Evolutionary conservation across 92 coral and sea anemone species (phyloP).

Genomic region (Porites lobata): DNA sequence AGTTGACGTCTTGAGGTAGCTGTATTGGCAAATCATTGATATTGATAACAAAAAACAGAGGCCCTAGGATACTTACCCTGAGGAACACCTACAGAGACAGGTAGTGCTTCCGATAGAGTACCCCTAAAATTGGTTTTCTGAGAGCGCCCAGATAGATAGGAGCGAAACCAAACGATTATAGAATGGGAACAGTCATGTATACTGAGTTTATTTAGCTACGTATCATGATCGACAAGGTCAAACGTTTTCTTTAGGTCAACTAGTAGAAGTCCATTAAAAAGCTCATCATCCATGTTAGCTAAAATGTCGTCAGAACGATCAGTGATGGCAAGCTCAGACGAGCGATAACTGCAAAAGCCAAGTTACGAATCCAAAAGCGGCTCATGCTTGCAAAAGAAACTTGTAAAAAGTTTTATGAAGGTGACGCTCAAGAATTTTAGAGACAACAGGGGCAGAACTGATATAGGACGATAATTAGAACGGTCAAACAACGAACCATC

Average conservation of each 20-base stretch:
- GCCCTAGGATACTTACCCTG: constrained; percentile 67
- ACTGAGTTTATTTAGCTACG: constrained; percentile 50
- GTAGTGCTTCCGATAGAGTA: constrained; percentile 44
- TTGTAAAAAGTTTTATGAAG: not conserved
- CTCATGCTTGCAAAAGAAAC: constrained; percentile 50
- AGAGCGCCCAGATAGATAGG: constrained; percentile 48
- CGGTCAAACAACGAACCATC: constrained; percentile 39
- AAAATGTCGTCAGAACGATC: constrained; percentile 50
- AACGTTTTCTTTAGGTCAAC: constrained; percentile 55
- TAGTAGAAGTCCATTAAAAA: constrained; percentile 44
- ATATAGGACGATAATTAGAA: constrained; percentile 60
- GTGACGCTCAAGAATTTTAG: too few species aligned
- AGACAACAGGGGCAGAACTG: too few species aligned
- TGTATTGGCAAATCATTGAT: constrained; percentile 45
- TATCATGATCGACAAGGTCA: constrained; percentile 59
- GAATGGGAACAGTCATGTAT: constrained; percentile 34
- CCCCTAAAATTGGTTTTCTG: constrained; percentile 49
- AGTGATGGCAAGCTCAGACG: constrained; percentile 61
- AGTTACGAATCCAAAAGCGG: constrained; percentile 46
- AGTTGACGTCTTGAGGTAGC: constrained; percentile 26
- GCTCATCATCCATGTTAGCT: constrained; percentile 33
- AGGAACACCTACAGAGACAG: constrained; percentile 56
- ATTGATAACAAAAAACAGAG: constrained; percentile 42
- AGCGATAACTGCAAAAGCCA: constrained; percentile 50
- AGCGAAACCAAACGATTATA: too few species aligned